Evolutionary conservation across 35 echinoderm and acorn worm genomes (phyloP), one percentile per base, ranked within the genome.

Genomic region (Amphiura filiformis): DNA sequence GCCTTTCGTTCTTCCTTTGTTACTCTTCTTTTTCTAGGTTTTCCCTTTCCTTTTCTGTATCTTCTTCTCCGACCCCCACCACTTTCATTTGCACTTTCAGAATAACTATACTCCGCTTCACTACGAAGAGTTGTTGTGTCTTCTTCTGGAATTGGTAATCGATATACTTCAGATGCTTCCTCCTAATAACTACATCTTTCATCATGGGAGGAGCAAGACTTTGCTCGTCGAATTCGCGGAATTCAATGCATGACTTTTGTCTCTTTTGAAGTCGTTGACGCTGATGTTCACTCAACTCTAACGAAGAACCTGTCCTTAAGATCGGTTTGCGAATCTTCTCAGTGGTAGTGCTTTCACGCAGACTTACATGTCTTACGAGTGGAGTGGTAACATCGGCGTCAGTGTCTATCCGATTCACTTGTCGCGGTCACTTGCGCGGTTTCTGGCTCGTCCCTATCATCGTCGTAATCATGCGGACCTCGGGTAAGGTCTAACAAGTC

Each of bases 201-300:
- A 85, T 70, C 17, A 36, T 70, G 32, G 64, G 64, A 37, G 83
- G 64, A 14, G 64, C 64, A 28, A 61, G 64, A 36, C 83, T 56
- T 35, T 65, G 56, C 75, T 80, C 65, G 61, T 96, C 94, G 34
- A 96, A 86, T 80, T 96, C 90, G 28, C 94, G 90, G 37, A 96
- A 92, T 85, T 96, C 94, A 57, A 96, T 88, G 37, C 94, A 96
- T 7, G 94, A 96, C 13, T 83, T 80, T 41, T 96, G 94, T 77
- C 94, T 81, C 34, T 86, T 87, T 47, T 86, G 83, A 34, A 61
- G 82, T 57, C 86, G 64, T 61, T 91, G 77, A 0, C 85, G 80
- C 18, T n/a, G 34, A 12, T 84, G 80, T 12, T 81, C 82, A 13
- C 89, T 80, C 3, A 91, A 77, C 32, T 92, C 87, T 32, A 91